Base-by-base conservation (phyloP, 2,797 vertebrate species). In the Hoplostethus atlanticus region DNA sequence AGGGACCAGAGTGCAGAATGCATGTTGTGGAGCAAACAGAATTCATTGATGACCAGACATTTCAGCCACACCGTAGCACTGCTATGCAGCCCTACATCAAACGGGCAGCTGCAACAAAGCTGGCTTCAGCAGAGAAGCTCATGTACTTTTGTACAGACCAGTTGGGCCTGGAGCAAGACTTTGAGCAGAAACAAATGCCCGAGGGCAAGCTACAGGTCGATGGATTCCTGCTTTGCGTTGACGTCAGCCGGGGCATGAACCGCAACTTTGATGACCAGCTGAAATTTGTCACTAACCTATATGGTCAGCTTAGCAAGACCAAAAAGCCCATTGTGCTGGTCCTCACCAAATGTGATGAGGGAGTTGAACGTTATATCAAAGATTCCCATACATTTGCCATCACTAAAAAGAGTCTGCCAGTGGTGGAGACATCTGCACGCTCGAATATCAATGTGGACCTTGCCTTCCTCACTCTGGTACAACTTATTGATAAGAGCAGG, bases 141-240 rank as follows among this genome's bases (percentile, higher is more conserved):
- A 99, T 99, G 98, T 99, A 99, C 90, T 98, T 99, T 90, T 99
- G 98, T 91, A 99, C 98, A 15, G 98, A 99, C 87, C 98, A 99
- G 91, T 90, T 99, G 25, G 98, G 98, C 2, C 86, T 99, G 89
- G 98, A 99, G 82, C 98, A 99, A 92, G 98, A 99, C 95, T 99
- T 99, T 85, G 98, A 99, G 87, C 98, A 99, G 89, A 99, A 99
- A 76, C 98, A 99, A 91, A 99, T 99, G 98, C 97, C 98, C 0
- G 98, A 99, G 21, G 98, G 98, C n/a, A 99, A 99, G 81, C 93
- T 99, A 70, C 94, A 96, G 77, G 92, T 98, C 0, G 98, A 99
- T 15, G 98, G 98, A 17, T 99, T 97, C 78, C 92, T 99, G 13
- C 96, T 99, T 0, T 98, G 97, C 53, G 91, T 99, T 0, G 98